Evolutionary conservation across 1,140 invertebrate genomes (phyloP).

Genomic region (Riptortus pedestris): DNA sequence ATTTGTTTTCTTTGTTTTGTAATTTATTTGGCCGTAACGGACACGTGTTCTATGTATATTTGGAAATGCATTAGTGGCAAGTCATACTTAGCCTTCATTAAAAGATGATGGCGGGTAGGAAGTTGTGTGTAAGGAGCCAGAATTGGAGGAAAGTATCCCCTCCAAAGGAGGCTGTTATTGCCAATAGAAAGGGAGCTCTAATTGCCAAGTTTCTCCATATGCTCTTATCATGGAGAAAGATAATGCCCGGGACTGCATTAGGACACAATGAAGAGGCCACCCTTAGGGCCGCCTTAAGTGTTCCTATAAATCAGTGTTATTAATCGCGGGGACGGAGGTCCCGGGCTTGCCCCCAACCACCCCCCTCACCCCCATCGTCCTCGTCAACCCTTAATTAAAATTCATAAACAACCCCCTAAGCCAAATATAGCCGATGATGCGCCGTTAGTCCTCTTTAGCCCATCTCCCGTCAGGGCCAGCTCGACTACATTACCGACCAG

Average conservation of each 20-base stretch:
- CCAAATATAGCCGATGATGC: conserved; percentile 10
- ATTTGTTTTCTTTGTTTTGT: too few relatives aligned
- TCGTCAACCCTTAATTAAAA: conserved; percentile 15
- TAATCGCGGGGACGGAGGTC: conserved; percentile 5
- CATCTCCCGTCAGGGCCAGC: too few relatives aligned
- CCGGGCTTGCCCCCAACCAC: not conserved
- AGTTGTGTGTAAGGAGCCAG: too few relatives aligned
- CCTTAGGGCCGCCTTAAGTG: conserved; percentile 7
- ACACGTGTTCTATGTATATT: too few relatives aligned
- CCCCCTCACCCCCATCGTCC: not conserved
- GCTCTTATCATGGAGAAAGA: conserved; percentile 12
- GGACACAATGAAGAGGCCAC: conserved; percentile 6
- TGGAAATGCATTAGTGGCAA: too few relatives aligned
- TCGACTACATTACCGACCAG: too few relatives aligned
- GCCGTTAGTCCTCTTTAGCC: not conserved
- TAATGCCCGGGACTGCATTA: conserved; percentile 11
- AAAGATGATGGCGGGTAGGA: too few relatives aligned
- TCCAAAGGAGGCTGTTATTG: not conserved
- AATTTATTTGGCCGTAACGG: too few relatives aligned
- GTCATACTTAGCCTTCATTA: too few relatives aligned
- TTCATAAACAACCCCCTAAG: conserved; percentile 11
- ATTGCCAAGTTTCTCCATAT: conserved; percentile 15
- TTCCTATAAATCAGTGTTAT: conserved; percentile 11
- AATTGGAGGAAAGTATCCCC: too few relatives aligned
- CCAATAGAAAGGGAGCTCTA: conserved; percentile 2